Base-by-base conservation (phyloP, 2,888 invertebrate genomes). In the Galerucella nymphaeae region DNA sequence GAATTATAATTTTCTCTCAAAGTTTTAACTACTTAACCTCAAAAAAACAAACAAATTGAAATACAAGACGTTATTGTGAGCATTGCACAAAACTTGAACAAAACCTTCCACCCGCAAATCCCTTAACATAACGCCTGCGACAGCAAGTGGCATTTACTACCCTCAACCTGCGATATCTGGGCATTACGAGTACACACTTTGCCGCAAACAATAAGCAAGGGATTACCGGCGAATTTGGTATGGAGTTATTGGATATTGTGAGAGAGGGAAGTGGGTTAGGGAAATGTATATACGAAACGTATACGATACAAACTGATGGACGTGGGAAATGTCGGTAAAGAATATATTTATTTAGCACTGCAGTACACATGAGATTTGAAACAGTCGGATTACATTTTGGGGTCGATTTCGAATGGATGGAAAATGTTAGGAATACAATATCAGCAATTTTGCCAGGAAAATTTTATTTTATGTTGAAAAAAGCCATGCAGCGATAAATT, bases 211-310 rank as follows among this genome's bases (percentile, higher is more conserved):
- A 83, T 82, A 83, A 82, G 82, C 80, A 80, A 79, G 80, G 80
- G 82, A 82, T 81, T 81, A 81, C 80, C 78, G 76, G 76, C 75
- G 78, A 80, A 80, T 82, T 80, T 80, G 74, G 79, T 79, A 53
- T 16, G 77, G 79, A 78, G 79, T 81, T 83, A 83, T 82, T 83
- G 82, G 81, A 82, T 82, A 82, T 80, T 78, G 78, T 76, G 74
- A 76, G 78, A 76, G 78, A 76, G 79, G 81, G 80, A 75, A 76
- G 79, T 76, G 78, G 79, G 80, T 79, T 79, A 80, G 73, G 77
- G 6, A 66, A 81, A 81, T 79, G 73, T 72, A 72, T 69, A 72
- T 67, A 64, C 62, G 67, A 57, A 57, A 81, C 79, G 71, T 72
- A 72, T 69, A 72, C 70, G 66, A 66, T 71, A 57, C 61, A 30